These are phyloP conservation scores for Numenius phaeopus DNA, from an alignment of 2,797 vertebrate species.

Conservation along the genomic window DNA sequence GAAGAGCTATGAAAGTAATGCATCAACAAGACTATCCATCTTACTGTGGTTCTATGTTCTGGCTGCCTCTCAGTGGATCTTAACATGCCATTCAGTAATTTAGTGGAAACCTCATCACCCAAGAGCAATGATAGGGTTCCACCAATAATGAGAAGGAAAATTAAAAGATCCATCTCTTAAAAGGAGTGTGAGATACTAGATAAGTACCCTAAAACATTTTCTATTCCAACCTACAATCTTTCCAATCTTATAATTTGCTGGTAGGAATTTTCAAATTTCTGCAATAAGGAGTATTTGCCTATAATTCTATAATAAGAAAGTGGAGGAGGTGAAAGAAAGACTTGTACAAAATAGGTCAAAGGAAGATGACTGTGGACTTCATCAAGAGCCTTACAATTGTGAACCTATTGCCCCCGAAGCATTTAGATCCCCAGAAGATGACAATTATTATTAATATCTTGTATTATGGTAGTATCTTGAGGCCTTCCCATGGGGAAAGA, in stretches of 20 bases:
- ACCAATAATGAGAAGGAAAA: background rate
- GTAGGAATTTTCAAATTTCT: background rate
- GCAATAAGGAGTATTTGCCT: rapidly evolving
- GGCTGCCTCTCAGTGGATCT: constrained; percentile 1
- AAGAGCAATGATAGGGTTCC: background rate
- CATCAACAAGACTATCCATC: constrained; percentile 48
- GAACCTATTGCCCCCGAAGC: background rate
- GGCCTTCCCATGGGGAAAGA: background rate
- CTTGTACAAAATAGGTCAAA: background rate
- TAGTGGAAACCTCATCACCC: background rate
- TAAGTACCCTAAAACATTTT: background rate
- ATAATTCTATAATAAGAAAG: background rate
- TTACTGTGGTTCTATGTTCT: background rate
- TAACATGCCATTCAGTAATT: constrained; percentile 37
- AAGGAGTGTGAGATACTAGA: background rate
- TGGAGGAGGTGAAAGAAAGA: background rate
- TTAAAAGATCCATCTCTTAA: background rate
- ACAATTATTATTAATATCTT: background rate
- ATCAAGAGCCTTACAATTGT: background rate
- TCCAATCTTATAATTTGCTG: background rate
- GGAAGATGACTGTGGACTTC: background rate
- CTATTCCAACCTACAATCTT: background rate
- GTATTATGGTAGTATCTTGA: background rate
- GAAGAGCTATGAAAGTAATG: constrained; percentile 54
- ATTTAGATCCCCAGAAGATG: background rate